A percentile compares a stretch with the other conserved stretches of the same genome.
phyloP scores from a whole-genome alignment of 2,888 invertebrate genomes.

The Lasioglossum morio region DNA sequence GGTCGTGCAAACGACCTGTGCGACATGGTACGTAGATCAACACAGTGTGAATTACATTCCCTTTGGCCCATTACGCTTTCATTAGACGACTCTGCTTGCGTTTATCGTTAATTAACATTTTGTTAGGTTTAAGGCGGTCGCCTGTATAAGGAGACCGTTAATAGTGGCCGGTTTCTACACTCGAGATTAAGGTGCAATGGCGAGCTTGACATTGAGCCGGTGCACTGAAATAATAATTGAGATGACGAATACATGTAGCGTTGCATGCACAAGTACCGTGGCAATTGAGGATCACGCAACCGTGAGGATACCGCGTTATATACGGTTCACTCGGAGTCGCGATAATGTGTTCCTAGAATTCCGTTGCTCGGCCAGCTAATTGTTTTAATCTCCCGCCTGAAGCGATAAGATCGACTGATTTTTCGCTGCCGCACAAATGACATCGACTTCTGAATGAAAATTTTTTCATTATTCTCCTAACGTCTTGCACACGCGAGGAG shows the following conservation, averaged over 20 bases:
- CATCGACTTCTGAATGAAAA: not conserved
- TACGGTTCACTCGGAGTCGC: constrained; percentile 1
- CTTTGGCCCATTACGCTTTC: constrained; percentile 45
- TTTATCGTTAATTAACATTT: constrained; percentile 50
- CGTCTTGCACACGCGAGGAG: not conserved
- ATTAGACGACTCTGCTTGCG: constrained; percentile 20
- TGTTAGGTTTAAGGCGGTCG: constrained; percentile 27
- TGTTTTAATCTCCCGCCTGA: not conserved
- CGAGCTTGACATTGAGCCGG: constrained; percentile 52
- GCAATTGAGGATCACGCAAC: constrained; percentile 50
- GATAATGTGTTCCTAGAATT: constrained; percentile 38
- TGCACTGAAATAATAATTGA: constrained; percentile 50
- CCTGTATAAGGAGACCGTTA: constrained; percentile 18
- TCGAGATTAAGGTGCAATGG: constrained; percentile 9
- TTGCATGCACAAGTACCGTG: constrained; percentile 32
- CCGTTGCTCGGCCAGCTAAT: not conserved
- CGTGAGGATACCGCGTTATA: constrained; percentile 27
- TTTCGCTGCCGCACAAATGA: not conserved
- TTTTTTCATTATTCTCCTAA: not conserved
- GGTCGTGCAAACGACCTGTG: constrained; percentile 22
- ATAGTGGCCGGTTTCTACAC: not conserved
- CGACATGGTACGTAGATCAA: constrained; percentile 23
- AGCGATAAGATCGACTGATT: not conserved
- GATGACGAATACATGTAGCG: constrained; percentile 28
- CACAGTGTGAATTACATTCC: constrained; percentile 25